Evolutionary conservation across 2,113 vertebrate species (phyloP).

Genomic region (Marmota monax): DNA sequence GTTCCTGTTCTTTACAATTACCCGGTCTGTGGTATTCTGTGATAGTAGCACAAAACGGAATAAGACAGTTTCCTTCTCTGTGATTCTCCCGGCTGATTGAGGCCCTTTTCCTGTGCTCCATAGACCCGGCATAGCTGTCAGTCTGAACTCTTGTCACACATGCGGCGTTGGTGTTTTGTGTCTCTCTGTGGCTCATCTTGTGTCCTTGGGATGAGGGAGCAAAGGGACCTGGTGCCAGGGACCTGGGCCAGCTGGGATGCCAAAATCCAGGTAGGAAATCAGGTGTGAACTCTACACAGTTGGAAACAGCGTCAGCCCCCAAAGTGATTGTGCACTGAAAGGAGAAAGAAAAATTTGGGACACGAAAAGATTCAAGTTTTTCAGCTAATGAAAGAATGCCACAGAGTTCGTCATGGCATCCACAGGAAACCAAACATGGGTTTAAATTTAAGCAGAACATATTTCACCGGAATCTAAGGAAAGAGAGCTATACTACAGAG

Average conservation of each 20-base stretch:
- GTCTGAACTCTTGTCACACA: not conserved
- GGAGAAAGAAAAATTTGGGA: not conserved
- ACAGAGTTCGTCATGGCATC: not conserved
- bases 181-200: not conserved
- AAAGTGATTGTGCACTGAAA: not conserved
- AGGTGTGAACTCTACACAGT: not conserved
- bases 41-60: not conserved
- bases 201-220: not conserved
- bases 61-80: not conserved
- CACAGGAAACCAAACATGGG: not conserved
- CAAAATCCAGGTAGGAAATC: not conserved
- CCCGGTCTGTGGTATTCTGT: not conserved
- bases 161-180: accelerated
- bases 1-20: not conserved
- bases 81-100: not conserved
- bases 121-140: no score
- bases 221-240: not conserved
- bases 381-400: slow-evolving; percentile 18
- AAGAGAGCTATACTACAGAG: not conserved
- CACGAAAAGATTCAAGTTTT: not conserved
- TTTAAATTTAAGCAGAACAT: not conserved
- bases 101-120: not conserved
- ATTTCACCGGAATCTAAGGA: not conserved
- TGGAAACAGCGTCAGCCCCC: not conserved
- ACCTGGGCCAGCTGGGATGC: not conserved